These are phyloP conservation scores for Triops cancriformis DNA, from an alignment of 1,140 invertebrate species.

Conservation along the genomic window DNA sequence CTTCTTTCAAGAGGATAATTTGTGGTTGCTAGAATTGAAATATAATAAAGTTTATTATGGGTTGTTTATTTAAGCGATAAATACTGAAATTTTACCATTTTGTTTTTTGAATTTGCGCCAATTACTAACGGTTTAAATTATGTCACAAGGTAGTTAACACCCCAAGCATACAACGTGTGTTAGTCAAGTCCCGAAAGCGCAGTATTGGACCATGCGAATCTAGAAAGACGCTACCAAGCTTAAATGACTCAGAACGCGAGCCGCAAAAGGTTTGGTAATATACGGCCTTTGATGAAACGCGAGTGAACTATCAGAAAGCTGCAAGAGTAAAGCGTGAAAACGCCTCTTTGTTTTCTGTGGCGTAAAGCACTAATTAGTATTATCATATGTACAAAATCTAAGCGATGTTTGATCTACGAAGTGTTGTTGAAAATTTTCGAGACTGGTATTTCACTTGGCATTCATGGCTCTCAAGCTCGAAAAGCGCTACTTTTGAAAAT, in stretches of 20 bases:
- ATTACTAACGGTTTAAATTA: not conserved
- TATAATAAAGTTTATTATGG: not conserved
- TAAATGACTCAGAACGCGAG: not conserved
- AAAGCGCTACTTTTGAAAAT: no score
- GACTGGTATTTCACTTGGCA: no score
- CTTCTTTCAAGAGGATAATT: slow-evolving; percentile 96
- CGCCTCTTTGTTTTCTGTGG: no score
- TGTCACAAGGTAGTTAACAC: not conserved
- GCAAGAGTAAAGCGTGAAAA: no score
- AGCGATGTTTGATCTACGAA: no score
- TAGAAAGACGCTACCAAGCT: not conserved
- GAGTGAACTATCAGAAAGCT: no score
- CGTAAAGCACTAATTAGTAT: no score
- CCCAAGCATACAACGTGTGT: not conserved
- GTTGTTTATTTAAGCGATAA: not conserved
- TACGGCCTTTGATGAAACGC: no score
- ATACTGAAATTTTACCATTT: not conserved
- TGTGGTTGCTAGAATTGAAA: slow-evolving; percentile 75
- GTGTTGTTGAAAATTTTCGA: no score
- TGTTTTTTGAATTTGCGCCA: not conserved
- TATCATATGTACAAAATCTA: no score
- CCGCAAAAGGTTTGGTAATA: not conserved
- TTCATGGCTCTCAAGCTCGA: no score
- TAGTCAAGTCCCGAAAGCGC: not conserved
- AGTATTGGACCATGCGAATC: not conserved